phyloP scores from a whole-genome alignment of 2,113 vertebrate genomes.

The Stegastes partitus region DNA sequence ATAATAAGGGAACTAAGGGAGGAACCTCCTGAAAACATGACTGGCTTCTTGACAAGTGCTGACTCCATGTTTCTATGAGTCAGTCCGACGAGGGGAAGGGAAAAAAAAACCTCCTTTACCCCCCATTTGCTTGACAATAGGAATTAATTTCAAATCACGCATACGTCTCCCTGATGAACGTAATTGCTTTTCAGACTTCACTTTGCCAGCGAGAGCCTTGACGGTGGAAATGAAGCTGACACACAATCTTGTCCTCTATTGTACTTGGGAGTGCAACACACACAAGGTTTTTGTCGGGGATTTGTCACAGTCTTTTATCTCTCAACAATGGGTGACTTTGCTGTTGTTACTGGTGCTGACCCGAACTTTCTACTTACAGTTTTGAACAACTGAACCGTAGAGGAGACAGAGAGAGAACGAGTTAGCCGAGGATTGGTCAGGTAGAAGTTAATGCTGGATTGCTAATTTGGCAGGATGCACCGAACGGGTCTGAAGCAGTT shows the following conservation, averaged over 20 bases:
- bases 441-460: neutral
- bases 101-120: neutral
- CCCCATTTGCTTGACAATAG: constrained; percentile 66
- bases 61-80: constrained; percentile 27
- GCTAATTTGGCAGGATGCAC: neutral
- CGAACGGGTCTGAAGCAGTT: neutral
- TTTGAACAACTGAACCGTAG: neutral
- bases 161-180: constrained; percentile 59
- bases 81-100: constrained; percentile 1
- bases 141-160: constrained; percentile 72
- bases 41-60: constrained; percentile 19
- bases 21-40: neutral
- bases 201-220: constrained; percentile 55
- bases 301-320: constrained; percentile 68
- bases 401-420: neutral
- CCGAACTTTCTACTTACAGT: constrained; percentile 19
- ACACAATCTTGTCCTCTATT: constrained; percentile 65
- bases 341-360: constrained; percentile 47
- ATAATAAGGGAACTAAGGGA: neutral
- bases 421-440: neutral
- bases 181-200: constrained; percentile 73
- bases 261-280: constrained; percentile 44
- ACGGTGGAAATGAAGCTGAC: constrained; percentile 63
- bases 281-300: constrained; percentile 48
- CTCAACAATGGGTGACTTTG: constrained; percentile 54